These are phyloP conservation scores for Hypsibius dujardini DNA, from an alignment of 1,140 invertebrate genomes.

Conservation along the genomic window DNA sequence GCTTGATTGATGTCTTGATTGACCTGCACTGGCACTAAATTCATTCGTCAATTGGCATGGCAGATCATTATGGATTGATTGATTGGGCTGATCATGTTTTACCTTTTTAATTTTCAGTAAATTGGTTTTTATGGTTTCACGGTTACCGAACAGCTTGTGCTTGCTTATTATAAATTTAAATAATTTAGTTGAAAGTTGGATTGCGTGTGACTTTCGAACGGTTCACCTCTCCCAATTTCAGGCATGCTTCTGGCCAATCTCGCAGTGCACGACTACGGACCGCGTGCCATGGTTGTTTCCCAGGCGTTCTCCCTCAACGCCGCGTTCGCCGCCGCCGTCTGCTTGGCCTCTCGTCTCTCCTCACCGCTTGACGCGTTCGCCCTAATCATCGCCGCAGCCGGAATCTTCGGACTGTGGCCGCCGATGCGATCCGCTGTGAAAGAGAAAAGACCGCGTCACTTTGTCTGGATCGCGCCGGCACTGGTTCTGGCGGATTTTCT, in stretches of 20 bases:
- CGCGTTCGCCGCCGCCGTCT: slow-evolving; percentile 76
- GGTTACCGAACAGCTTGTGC: too few species aligned
- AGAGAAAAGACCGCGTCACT: slow-evolving; percentile 26
- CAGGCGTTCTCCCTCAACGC: slow-evolving; percentile 68
- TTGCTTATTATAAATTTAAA: too few species aligned
- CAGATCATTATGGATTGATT: too few species aligned
- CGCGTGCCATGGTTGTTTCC: slow-evolving; percentile 46
- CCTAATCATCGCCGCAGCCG: slow-evolving; percentile 60
- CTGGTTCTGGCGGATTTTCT: slow-evolving; percentile 25
- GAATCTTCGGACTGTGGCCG: slow-evolving; percentile 72
- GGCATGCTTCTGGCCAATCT: slow-evolving; percentile 50
- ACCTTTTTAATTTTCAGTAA: too few species aligned
- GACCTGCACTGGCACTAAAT: too few species aligned
- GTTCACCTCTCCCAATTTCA: too few species aligned
- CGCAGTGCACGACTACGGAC: slow-evolving; percentile 74
- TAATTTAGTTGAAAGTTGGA: too few species aligned
- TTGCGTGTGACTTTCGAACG: too few species aligned
- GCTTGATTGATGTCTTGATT: too few species aligned
- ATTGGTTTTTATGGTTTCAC: too few species aligned
- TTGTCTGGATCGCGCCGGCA: slow-evolving; percentile 19
- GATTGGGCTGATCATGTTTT: too few species aligned
- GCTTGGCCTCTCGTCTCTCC: slow-evolving; percentile 69
- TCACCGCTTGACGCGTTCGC: slow-evolving; percentile 69
- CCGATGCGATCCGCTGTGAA: slow-evolving; percentile 47
- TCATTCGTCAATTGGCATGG: too few species aligned